Percentiles rank a stretch among this genome's conserved stretches.
Conservation (phyloP, 1,140 invertebrate species). For the Carcinoscorpius rotundicauda region DNA sequence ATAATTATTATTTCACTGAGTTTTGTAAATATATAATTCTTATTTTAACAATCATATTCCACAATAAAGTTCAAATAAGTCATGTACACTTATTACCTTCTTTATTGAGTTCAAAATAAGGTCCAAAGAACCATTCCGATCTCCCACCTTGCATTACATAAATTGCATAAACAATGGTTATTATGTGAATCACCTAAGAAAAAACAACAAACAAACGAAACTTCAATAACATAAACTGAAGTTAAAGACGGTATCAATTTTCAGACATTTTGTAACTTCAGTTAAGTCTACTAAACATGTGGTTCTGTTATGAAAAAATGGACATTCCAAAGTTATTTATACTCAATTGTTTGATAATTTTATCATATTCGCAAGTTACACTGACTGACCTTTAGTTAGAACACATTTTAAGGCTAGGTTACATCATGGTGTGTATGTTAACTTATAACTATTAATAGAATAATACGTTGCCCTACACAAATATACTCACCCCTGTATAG, state of each 20-base stretch:
- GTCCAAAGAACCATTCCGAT: slow-evolving; percentile 17
- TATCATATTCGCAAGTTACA: background rate
- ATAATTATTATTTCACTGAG: background rate
- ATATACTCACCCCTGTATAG: slow-evolving; percentile 15
- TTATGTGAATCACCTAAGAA: slow-evolving; percentile 16
- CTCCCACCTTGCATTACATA: slow-evolving; percentile 19
- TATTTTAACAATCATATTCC: background rate
- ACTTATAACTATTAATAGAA: background rate
- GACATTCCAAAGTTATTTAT: background rate
- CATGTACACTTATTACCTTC: background rate
- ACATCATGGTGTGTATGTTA: background rate
- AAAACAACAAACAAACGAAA: slow-evolving; percentile 2
- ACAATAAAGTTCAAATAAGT: too few species aligned
- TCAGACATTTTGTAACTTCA: background rate
- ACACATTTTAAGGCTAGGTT: background rate
- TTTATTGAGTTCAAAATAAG: slow-evolving; percentile 17
- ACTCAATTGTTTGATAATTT: background rate
- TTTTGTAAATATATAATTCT: background rate
- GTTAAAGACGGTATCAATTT: background rate
- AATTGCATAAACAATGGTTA: slow-evolving; percentile 16
- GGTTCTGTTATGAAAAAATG: background rate
- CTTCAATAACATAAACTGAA: background rate
- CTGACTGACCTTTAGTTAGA: background rate
- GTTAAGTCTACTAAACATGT: background rate
- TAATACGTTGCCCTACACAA: background rate